Evolutionary conservation across 2,888 invertebrate species (phyloP).

Genomic region (Apocheima hispidaria): DNA sequence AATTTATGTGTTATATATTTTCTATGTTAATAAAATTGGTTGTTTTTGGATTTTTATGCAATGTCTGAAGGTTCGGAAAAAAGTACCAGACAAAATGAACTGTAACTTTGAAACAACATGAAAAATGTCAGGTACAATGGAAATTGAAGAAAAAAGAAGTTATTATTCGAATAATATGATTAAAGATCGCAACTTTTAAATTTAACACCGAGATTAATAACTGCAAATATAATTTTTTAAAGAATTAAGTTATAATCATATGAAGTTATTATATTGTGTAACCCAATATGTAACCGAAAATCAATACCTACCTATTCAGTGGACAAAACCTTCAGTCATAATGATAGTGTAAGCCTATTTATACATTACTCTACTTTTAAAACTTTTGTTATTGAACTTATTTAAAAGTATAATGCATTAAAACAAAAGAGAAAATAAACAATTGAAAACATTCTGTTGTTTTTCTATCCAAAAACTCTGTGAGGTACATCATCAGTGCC

Average conservation of each 20-base stretch:
- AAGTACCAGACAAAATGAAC: too few relatives aligned
- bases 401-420: slow-evolving; percentile 84
- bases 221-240: slow-evolving; percentile 18
- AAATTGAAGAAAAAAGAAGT: too few relatives aligned
- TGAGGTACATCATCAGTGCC: too few relatives aligned
- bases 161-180: not conserved
- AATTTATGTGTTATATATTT: not conserved
- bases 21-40: not conserved
- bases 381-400: slow-evolving; percentile 84
- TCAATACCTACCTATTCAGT: slow-evolving; percentile 65
- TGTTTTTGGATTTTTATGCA: not conserved
- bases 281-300: slow-evolving; percentile 40
- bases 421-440: slow-evolving; percentile 84
- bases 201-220: slow-evolving; percentile 30
- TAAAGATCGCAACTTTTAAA: slow-evolving; percentile 38
- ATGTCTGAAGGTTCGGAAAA: too few relatives aligned
- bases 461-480: slow-evolving; percentile 47
- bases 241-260: slow-evolving; percentile 30
- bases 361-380: slow-evolving; percentile 76
- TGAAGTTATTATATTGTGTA: slow-evolving; percentile 32
- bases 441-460: slow-evolving; percentile 63
- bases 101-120: too few relatives aligned
- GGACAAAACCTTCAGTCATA: slow-evolving; percentile 73
- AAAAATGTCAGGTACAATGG: too few relatives aligned
- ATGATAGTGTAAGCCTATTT: slow-evolving; percentile 82